Evolutionary conservation across 1,140 invertebrate species (phyloP), one percentile per base, ranked within the genome.

Genomic region (Tetramorium parvispinum): DNA sequence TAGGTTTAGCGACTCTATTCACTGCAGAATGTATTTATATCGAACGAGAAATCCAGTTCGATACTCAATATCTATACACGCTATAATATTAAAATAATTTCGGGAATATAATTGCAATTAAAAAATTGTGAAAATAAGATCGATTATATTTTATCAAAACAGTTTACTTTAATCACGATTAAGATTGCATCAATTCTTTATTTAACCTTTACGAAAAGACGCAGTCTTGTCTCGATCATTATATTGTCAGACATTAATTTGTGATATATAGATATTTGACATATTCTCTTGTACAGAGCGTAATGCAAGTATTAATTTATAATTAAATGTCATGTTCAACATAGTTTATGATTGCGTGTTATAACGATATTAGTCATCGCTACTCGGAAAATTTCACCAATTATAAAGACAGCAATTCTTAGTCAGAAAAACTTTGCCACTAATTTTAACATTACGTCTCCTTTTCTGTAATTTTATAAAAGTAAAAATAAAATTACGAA

Each of bases 321-420:
- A 81, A 70, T 81, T 70, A 81, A 81, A 81, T 70, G 78, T 70
- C 78, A 81, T 5, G 16, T 53, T 53, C 61, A 66, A 37, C 32
- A 37, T 63, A 37, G 46, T 55, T 8, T 18, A 68, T 40, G 46
- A 40, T 68, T 68, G 10, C 37, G 18, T 21, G 37, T 24, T 13
- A 27, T 4, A 55, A 24, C 32, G 10, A 13, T 46, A 37, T 51
- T 65, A 55, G 1, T 65, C 11, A 78, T 49, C 13, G 18, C 3
- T 21, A 7, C 21, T 37, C 13, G 37, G 11, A 78, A 78, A 77
- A 63, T 46, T 46, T 6, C 40, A 43, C n/a, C 5, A 24, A 43
- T 59, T 24, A 59, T 7, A 16, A 76, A 37, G 16, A 76, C 4
- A 59, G 16, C 16, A 43, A 43, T 13, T 49, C 68, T 71, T n/a